These are phyloP conservation scores for Drosophila lacicola DNA, from an alignment of 2,888 invertebrate genomes.

Conservation along the genomic window DNA sequence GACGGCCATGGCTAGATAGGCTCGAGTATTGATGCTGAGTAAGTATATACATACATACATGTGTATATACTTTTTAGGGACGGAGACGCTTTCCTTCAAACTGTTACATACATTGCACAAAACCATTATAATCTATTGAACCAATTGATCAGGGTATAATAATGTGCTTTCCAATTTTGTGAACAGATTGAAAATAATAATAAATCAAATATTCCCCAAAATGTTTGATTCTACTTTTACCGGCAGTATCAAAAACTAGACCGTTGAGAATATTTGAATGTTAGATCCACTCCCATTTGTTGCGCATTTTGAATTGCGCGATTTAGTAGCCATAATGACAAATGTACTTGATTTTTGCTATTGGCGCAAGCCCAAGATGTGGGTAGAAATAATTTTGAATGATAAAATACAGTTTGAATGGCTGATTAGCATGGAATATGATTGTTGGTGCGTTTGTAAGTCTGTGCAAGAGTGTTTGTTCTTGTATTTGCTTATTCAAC, in stretches of 20 bases:
- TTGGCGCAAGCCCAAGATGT: constrained; percentile 14
- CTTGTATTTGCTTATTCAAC: constrained; percentile 29
- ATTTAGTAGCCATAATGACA: constrained; percentile 71
- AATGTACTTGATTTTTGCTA: constrained; percentile 71
- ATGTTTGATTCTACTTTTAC: too few relatives aligned
- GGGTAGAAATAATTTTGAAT: constrained; percentile 31
- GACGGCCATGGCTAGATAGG: too few relatives aligned
- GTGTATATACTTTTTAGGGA: too few relatives aligned
- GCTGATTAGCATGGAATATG: constrained; percentile 20
- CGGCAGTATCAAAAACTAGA: too few relatives aligned
- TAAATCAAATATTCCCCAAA: too few relatives aligned
- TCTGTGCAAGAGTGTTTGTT: constrained; percentile 15
- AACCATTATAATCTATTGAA: not conserved
- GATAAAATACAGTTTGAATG: constrained; percentile 33
- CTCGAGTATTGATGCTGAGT: too few relatives aligned
- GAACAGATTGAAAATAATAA: too few relatives aligned
- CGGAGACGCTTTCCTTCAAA: too few relatives aligned
- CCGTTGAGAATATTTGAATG: not conserved
- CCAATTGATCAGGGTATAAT: too few relatives aligned
- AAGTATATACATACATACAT: too few relatives aligned
- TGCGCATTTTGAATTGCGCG: constrained; percentile 18
- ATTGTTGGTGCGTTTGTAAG: not conserved
- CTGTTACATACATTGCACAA: not conserved
- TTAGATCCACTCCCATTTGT: too few relatives aligned
- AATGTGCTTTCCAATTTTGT: too few relatives aligned